Percentiles rank a stretch among this genome's conserved stretches.
phyloP scores from a whole-genome alignment of 2,888 invertebrate genomes.

The Mesopsocus fuscifrons region DNA sequence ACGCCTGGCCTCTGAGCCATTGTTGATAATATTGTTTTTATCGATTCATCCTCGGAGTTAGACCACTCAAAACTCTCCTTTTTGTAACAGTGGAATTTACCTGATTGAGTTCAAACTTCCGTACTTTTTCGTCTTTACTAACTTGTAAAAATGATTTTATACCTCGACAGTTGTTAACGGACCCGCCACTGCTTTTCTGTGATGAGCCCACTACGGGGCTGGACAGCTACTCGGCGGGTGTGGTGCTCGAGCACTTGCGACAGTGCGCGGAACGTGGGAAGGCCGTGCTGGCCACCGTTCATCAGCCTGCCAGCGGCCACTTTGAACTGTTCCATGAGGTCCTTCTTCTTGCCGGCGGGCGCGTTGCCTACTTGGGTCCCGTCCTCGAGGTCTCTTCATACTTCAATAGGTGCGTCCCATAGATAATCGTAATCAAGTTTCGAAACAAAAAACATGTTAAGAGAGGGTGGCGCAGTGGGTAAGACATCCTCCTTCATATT shows the following conservation, averaged over 20 bases:
- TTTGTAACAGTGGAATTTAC: too few species aligned
- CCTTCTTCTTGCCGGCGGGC: constrained; percentile 55
- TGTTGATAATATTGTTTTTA: too few species aligned
- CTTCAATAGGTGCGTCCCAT: constrained; percentile 40
- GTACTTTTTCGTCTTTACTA: too few species aligned
- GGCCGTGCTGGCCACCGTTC: constrained; percentile 70
- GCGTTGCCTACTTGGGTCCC: constrained; percentile 59
- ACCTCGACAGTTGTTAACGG: constrained; percentile 69
- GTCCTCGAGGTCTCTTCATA: constrained; percentile 45
- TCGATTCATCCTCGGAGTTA: too few species aligned
- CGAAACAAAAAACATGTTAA: too few species aligned
- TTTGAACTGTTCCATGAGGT: constrained; percentile 68
- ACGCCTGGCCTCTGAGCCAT: too few species aligned
- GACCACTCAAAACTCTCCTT: too few species aligned
- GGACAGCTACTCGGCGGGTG: constrained; percentile 73
- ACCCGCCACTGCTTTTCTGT: constrained; percentile 77
- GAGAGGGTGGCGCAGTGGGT: too few species aligned
- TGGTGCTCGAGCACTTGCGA: constrained; percentile 51
- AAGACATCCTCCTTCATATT: too few species aligned
- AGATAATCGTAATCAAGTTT: constrained; percentile 7
- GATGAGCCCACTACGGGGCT: constrained; percentile 88
- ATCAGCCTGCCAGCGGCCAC: constrained; percentile 77
- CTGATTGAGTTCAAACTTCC: too few species aligned
- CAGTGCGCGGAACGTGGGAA: constrained; percentile 46
- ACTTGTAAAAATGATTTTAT: too few species aligned